Conservation (phyloP, 2,888 invertebrate genomes). For the Zootermopsis nevadensis region DNA sequence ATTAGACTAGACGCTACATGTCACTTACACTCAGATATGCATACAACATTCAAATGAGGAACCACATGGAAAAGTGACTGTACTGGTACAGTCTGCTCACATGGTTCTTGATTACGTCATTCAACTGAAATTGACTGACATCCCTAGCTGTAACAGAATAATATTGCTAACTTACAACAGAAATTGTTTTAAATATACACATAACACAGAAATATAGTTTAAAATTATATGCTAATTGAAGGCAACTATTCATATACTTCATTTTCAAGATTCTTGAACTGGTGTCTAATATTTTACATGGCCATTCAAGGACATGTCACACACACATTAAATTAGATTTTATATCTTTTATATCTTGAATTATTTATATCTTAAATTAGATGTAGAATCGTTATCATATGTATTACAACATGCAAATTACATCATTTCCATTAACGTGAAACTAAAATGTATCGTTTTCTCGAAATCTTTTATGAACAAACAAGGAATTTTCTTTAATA, state of each 20-base stretch:
- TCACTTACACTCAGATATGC: too few relatives aligned
- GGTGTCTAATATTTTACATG: not conserved
- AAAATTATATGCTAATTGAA: slow-evolving; percentile 15
- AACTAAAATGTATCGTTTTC: not conserved
- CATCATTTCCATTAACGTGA: not conserved
- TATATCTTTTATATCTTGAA: too few relatives aligned
- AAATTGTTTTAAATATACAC: not conserved
- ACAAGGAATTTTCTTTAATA: not conserved
- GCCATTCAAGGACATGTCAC: not conserved
- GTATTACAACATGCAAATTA: slow-evolving; percentile 12
- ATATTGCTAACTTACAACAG: not conserved
- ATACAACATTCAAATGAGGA: too few relatives aligned
- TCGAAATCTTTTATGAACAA: not conserved
- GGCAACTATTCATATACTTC: slow-evolving; percentile 17
- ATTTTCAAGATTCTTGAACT: not conserved
- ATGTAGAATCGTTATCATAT: not conserved
- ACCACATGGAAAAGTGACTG: too few relatives aligned
- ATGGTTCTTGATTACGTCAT: too few relatives aligned
- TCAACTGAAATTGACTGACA: not conserved
- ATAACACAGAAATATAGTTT: slow-evolving; percentile 13
- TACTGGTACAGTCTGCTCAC: too few relatives aligned
- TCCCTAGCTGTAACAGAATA: not conserved
- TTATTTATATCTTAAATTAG: too few relatives aligned
- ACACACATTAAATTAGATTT: not conserved
- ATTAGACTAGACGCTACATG: too few relatives aligned